These are phyloP conservation scores for Dinothrombium tinctorium DNA, from an alignment of 1,140 invertebrate species.

Conservation along the genomic window DNA sequence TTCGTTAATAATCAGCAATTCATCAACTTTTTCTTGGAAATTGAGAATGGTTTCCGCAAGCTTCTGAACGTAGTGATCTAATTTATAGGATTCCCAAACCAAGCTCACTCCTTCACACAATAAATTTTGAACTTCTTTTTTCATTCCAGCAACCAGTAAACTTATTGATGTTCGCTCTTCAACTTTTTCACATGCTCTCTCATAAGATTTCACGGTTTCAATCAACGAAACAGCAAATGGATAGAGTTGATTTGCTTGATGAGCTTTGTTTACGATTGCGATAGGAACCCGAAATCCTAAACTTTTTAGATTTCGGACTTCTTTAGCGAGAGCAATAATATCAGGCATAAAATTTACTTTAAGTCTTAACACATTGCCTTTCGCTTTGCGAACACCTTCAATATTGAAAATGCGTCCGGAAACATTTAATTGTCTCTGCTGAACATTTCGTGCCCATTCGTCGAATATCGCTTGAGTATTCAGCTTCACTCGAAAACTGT, in stretches of 20 bases:
- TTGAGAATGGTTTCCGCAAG: conserved; percentile 76
- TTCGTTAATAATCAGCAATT: conserved; percentile 76
- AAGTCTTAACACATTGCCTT: conserved; percentile 67
- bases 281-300: conserved; percentile 88
- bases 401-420: conserved; percentile 84
- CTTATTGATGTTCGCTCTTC: conserved; percentile 75
- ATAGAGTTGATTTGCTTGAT: conserved; percentile 93
- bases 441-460: conserved; percentile 81
- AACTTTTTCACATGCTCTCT: conserved; percentile 86
- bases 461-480: conserved; percentile 93
- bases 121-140: conserved; percentile 64
- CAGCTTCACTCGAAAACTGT: conserved; percentile 82
- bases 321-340: conserved; percentile 92
- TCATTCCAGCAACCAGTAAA: conserved; percentile 70
- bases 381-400: conserved; percentile 45
- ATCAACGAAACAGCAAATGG: conserved; percentile 96
- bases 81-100: conserved; percentile 88
- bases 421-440: conserved; percentile 76
- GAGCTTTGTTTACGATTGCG: conserved; percentile 94
- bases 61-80: conserved; percentile 89
- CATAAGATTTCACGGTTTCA: conserved; percentile 89
- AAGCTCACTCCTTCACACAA: conserved; percentile 39
- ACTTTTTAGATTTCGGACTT: conserved; percentile 86
- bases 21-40: conserved; percentile 93
- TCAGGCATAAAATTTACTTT: conserved; percentile 95